Evolutionary conservation across 2,888 invertebrate species (phyloP).

Genomic region (Acrobeloides nanus): DNA sequence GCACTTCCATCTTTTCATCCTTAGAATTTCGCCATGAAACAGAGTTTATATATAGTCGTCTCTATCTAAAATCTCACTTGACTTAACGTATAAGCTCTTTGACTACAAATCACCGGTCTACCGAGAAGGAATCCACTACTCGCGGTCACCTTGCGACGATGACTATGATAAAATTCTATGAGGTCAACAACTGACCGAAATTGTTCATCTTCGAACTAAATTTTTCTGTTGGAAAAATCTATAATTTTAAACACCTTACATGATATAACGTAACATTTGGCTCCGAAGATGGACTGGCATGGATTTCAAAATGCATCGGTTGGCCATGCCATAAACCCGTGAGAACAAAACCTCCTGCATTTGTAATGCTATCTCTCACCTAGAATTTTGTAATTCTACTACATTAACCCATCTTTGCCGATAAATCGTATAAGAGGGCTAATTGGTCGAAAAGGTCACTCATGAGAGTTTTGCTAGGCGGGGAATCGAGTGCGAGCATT

Average conservation of each 20-base stretch:
- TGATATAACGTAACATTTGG: background rate
- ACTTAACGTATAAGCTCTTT: background rate
- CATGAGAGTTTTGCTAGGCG: no score
- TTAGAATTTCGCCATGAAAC: no score
- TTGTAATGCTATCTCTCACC: slow-evolving; percentile 85
- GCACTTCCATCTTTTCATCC: background rate
- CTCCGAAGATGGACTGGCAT: slow-evolving; percentile 8
- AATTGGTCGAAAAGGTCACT: no score
- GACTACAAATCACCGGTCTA: slow-evolving; percentile 7
- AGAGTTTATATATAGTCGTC: background rate
- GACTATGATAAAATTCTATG: slow-evolving; percentile 20
- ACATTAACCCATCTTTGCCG: no score
- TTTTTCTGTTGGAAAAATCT: slow-evolving; percentile 7
- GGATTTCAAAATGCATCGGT: slow-evolving; percentile 71
- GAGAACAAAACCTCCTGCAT: slow-evolving; percentile 85
- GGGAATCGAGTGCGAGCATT: no score
- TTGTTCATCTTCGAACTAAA: slow-evolving; percentile 25
- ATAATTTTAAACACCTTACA: no score
- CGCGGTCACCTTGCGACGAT: slow-evolving; percentile 16
- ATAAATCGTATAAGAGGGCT: no score
- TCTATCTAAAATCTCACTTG: background rate
- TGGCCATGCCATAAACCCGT: slow-evolving; percentile 80
- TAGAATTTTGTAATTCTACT: no score
- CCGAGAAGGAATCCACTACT: slow-evolving; percentile 12
- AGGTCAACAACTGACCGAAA: slow-evolving; percentile 19